These are phyloP conservation scores for Ursus arctos DNA, from an alignment of 2,113 vertebrate species.

Conservation along the genomic window DNA sequence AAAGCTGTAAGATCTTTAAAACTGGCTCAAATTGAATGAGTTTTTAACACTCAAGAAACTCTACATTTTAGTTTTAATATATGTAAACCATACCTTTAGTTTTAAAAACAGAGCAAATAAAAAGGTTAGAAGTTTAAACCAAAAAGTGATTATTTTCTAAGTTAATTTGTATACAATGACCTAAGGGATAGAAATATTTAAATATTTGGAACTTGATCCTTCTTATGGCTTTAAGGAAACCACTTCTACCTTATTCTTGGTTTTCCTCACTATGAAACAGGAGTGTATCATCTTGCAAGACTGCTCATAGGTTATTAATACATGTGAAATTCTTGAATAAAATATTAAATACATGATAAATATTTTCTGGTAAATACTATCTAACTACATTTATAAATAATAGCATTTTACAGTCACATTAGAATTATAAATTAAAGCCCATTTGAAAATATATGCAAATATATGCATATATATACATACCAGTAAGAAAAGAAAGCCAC, in stretches of 20 bases:
- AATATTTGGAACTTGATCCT: neutral
- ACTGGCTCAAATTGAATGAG: neutral
- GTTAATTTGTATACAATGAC: neutral
- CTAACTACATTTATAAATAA: constrained; percentile 7
- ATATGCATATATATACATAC: neutral
- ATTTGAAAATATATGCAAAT: neutral
- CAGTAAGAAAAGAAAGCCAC: neutral
- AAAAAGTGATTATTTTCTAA: neutral
- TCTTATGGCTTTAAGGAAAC: neutral
- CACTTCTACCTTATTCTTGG: neutral
- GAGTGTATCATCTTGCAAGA: neutral
- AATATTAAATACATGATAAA: constrained; percentile 5
- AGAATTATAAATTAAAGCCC: neutral
- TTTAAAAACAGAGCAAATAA: constrained; percentile 11
- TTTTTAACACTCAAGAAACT: neutral
- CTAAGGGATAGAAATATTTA: neutral
- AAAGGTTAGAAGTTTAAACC: neutral
- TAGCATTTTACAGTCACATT: neutral
- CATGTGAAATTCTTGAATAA: neutral
- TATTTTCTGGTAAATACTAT: neutral
- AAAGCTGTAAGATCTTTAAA: neutral
- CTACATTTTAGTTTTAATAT: neutral
- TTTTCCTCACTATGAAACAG: neutral
- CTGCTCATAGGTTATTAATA: neutral
- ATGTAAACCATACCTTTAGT: neutral